phyloP scores from a whole-genome alignment of 2,888 invertebrate species.

The Glyphotaelius pellucidus region DNA sequence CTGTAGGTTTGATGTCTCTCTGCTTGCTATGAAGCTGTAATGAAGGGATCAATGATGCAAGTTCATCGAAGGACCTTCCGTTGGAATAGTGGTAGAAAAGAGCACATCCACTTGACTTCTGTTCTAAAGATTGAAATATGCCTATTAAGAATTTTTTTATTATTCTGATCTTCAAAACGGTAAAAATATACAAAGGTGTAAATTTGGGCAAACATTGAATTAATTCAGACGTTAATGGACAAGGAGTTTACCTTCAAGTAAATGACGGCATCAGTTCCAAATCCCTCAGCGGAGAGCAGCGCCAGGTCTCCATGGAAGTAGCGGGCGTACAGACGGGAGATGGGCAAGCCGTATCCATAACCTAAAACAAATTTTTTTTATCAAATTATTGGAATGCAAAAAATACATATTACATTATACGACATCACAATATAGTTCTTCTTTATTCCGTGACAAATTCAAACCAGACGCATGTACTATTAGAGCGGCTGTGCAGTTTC shows the following conservation, averaged over 20 bases:
- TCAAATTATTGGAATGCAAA: background rate
- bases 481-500: too few relatives aligned
- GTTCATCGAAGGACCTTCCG: too few relatives aligned
- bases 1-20: background rate
- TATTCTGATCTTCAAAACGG: too few relatives aligned
- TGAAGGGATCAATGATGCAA: background rate
- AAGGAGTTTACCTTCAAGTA: slow-evolving; percentile 89
- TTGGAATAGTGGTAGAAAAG: background rate
- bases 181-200: too few relatives aligned
- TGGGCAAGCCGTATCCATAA: slow-evolving; percentile 98
- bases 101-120: background rate
- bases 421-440: background rate
- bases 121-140: background rate
- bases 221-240: background rate
- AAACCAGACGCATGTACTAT: too few relatives aligned
- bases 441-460: too few relatives aligned
- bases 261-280: slow-evolving; percentile 97
- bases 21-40: background rate
- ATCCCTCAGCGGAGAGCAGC: slow-evolving; percentile 95
- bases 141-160: too few relatives aligned
- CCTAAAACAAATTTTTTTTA: slow-evolving; percentile 71
- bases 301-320: slow-evolving; percentile 99
- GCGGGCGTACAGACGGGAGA: slow-evolving; percentile 96
- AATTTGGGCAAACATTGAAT: background rate
- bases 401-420: background rate